Conservation (phyloP, 2,113 vertebrate genomes). For the Poecile atricapillus region DNA sequence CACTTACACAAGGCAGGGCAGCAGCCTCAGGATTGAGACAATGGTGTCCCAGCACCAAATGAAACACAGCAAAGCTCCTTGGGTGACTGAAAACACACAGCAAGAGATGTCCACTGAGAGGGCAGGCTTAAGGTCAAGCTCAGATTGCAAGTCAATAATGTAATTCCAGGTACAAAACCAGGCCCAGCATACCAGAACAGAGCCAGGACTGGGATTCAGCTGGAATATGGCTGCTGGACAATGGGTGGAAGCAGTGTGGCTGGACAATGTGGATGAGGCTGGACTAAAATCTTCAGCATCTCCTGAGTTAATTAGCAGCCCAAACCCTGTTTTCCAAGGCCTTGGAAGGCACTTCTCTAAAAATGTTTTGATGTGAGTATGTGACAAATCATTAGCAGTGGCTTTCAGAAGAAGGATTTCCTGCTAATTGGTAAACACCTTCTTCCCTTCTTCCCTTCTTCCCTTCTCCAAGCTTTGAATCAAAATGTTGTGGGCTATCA, state of each 20-base stretch:
- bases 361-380: not conserved
- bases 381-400: not conserved
- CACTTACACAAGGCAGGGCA: not conserved
- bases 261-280: not conserved
- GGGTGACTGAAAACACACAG: too few species aligned
- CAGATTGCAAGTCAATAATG: not conserved
- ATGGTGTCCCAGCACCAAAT: not conserved
- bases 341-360: not conserved
- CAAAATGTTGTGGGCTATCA: not conserved
- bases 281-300: not conserved
- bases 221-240: not conserved
- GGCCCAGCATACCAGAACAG: not conserved
- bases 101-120: not conserved
- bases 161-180: not conserved
- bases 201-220: not conserved
- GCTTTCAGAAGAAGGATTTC: not conserved
- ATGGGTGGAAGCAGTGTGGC: not conserved
- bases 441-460: too few species aligned
- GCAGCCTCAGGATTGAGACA: not conserved
- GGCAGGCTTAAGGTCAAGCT: not conserved
- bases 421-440: not conserved
- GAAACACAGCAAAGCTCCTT: not conserved
- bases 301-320: not conserved
- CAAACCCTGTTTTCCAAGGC: not conserved
- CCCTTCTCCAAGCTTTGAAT: not conserved